Base-by-base conservation (phyloP, 2,888 invertebrate genomes). In the Thalpophila matura region DNA sequence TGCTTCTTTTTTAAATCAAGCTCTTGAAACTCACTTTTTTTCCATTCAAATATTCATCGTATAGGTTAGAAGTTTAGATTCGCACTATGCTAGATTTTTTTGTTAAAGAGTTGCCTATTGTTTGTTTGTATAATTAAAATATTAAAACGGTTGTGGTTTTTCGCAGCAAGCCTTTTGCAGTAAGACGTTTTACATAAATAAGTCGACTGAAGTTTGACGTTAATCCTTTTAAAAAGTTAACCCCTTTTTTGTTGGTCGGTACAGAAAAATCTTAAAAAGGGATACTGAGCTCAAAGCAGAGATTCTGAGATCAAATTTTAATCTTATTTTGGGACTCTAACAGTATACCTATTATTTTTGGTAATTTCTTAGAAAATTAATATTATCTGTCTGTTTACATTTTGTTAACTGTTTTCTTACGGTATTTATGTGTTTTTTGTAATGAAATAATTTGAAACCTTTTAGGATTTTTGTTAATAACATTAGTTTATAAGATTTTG, bases 151-250 rank as follows among this genome's bases (percentile, higher is more conserved):
- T 54, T 50, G 10, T 22, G 49, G 20, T 45, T 45, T 26, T 31
- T 12, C 14, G 10, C 27, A 26, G 27, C 10, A 47, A 31, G 20
- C 18, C 9, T 33, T 69, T 80, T 81, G 74, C 80, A 80, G 68
- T 69, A 70, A 73, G 70, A 72, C 60, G 67, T 74, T 79, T 68
- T 76, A 56, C 66, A 71, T 60, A 75, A 86, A 82, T 82, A 82
- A 85, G 80, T 79, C 79, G 77, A 76, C 75, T 47, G 64, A 60
- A 64, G 64, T 62, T 73, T 54, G 83, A 84, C 82, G 77, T 79
- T 91, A 89, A 91, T 89, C 90, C 84, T 77, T 86, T 89, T 84
- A 88, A 87, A 85, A 85, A 82, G 80, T 84, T 79, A 76, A 80
- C 81, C 76, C 69, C 9, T 76, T 71, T 83, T 77, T 89, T 89